Evolutionary conservation across 2,888 invertebrate species (phyloP), one percentile per base, ranked within the genome.

Genomic region (Stenichneumon culpator): DNA sequence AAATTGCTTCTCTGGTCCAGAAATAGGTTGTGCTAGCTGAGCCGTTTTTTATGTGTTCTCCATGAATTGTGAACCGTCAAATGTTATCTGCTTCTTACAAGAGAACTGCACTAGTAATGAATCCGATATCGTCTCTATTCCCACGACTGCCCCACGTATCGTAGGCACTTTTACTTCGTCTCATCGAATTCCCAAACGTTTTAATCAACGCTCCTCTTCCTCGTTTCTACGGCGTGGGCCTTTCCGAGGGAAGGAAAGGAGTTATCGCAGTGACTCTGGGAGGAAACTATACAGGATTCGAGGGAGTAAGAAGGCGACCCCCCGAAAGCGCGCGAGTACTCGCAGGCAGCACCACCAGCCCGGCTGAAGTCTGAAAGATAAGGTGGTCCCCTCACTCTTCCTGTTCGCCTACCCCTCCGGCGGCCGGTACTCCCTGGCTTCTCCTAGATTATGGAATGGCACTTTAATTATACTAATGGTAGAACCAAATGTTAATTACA

Each of bases 391-490:
- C 82, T 72, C 74, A 65, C 77, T 68, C 86, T 87, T 80, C 86
- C 79, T 75, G 75, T 72, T 68, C 82, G 52, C 81, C 72, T 39
- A 52, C 73, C 57, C 74, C 78, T 57, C 69, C 44, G 52, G 68
- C 57, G 65, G 52, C 14, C 44, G 22, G 60, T 22, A 57, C 79
- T 70, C 80, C 68, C 79, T 73, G 82, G 88, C 91, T 90, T 91
- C 93, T 93, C 94, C 94, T 94, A 95, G 95, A 95, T 95, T 95
- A 95, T 95, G 95, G 95, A 96, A 96, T 95, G 96, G 95, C 95
- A 95, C 95, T 96, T 96, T 96, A 96, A 96, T 96, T 96, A 96
- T 95, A 96, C 96, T 96, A 96, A 96, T 96, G 96, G 96, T 95
- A 95, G 95, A 95, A 95, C 95, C 95, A 95, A 96, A 96, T 96